Conservation (phyloP, 1,140 invertebrate genomes). For the Drosophila repleta region DNA sequence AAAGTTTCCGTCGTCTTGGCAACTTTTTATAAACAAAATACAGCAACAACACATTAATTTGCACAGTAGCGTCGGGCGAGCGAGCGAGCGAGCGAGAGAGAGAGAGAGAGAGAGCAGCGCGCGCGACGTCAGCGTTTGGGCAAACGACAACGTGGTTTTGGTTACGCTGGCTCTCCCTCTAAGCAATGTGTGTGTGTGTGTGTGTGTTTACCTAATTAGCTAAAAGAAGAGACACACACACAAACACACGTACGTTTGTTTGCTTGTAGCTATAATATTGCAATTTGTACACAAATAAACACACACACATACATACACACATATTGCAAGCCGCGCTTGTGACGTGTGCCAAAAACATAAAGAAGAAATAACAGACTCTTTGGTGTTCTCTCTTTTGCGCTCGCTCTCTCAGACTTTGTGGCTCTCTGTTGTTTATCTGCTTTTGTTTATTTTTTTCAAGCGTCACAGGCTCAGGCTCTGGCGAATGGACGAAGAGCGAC, state of each 20-base stretch:
- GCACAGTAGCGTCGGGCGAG: slow-evolving; percentile 53
- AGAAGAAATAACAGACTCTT: slow-evolving; percentile 41
- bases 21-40: slow-evolving; percentile 59
- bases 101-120: slow-evolving; percentile 13
- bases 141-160: slow-evolving; percentile 48
- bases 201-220: slow-evolving; percentile 64
- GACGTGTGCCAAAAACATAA: slow-evolving; percentile 47
- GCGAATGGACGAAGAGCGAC: neutral
- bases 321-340: slow-evolving; percentile 23
- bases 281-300: slow-evolving; percentile 18
- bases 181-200: slow-evolving; percentile 3
- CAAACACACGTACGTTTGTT: neutral
- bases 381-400: neutral
- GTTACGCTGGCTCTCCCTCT: neutral
- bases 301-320: neutral
- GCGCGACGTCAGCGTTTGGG: slow-evolving; percentile 1
- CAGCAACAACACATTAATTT: slow-evolving; percentile 53
- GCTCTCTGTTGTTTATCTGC: slow-evolving; percentile 34
- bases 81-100: slow-evolving; percentile 13
- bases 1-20: slow-evolving; percentile 70
- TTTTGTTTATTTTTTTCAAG: slow-evolving; percentile 22
- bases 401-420: neutral
- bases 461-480: slow-evolving; percentile 22
- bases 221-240: slow-evolving; percentile 36
- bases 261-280: slow-evolving; percentile 21